phyloP scores from a whole-genome alignment of 37 sponge, comb jelly and placozoan species.

The Corticium candelabrum region DNA sequence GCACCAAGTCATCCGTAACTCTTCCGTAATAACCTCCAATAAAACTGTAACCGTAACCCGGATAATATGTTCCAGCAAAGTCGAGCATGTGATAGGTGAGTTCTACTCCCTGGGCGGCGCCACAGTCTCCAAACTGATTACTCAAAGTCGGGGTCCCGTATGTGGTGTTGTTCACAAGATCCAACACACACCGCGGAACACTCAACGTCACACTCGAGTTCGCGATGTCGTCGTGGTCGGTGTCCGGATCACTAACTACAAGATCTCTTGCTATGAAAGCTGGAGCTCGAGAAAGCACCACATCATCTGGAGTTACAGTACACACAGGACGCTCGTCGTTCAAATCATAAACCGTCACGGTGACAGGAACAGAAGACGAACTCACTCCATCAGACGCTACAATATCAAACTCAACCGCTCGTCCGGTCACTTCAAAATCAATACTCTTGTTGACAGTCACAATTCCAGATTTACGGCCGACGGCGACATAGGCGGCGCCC shows the following conservation, averaged over 20 bases:
- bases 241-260: neutral
- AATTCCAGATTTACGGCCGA: neutral
- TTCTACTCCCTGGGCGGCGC: neutral
- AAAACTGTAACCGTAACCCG: neutral
- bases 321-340: neutral
- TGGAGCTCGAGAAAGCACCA: neutral
- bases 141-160: neutral
- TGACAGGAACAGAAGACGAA: neutral
- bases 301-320: neutral
- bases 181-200: neutral
- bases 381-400: neutral
- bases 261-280: neutral
- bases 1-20: neutral
- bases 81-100: neutral
- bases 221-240: neutral
- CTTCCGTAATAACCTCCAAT: neutral
- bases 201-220: neutral
- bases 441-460: neutral
- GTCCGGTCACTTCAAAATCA: neutral
- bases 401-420: neutral
- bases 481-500: neutral
- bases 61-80: neutral
- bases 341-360: neutral
- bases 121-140: neutral
- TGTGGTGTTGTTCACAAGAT: neutral